These are phyloP conservation scores for Tipula unca DNA, from an alignment of 2,888 invertebrate genomes.

Conservation along the genomic window DNA sequence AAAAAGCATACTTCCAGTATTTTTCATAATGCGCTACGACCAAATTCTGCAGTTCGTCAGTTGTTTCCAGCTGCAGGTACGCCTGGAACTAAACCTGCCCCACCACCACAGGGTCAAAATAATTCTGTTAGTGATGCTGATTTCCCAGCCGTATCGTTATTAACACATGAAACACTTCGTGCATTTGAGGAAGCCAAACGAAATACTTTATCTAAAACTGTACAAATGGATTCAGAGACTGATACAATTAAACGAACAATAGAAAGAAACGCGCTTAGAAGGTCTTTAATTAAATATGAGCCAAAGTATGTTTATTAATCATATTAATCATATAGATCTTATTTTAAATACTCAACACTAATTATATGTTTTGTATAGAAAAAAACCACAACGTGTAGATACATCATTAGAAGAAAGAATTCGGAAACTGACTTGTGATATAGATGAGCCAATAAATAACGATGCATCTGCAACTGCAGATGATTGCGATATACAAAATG, in stretches of 20 bases:
- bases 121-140: neutral
- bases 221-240: conserved; percentile 44
- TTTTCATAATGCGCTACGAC: conserved; percentile 40
- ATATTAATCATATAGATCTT: neutral
- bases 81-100: conserved; percentile 33
- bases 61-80: conserved; percentile 69
- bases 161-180: conserved; percentile 68
- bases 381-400: conserved; percentile 45
- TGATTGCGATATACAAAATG: conserved; percentile 25
- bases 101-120: conserved; percentile 41
- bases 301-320: conserved; percentile 33
- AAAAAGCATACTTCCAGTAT: conserved; percentile 40
- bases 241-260: conserved; percentile 66
- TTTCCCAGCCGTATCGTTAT: conserved; percentile 44
- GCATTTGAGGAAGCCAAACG: conserved; percentile 58
- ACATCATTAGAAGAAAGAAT: conserved; percentile 79
- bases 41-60: conserved; percentile 78
- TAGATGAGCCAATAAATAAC: conserved; percentile 55
- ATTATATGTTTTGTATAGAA: conserved; percentile 32
- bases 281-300: conserved; percentile 67
- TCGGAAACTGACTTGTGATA: conserved; percentile 75
- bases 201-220: conserved; percentile 40
- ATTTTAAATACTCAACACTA: no score
- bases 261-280: conserved; percentile 70
- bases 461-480: conserved; percentile 29